phyloP scores from a whole-genome alignment of 2,113 vertebrate species.

The Alligator mississippiensis region DNA sequence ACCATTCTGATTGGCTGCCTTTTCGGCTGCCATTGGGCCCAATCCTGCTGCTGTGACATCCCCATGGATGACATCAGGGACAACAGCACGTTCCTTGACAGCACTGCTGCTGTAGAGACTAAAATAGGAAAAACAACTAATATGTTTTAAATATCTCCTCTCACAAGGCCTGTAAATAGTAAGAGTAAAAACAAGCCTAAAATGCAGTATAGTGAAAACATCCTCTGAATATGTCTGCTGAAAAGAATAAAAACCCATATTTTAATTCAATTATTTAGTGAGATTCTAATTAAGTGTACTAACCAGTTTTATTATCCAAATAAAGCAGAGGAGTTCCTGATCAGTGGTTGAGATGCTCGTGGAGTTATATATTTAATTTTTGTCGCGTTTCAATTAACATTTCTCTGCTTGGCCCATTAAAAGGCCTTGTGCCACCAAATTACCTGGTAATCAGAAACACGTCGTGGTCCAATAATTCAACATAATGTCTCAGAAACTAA shows the following conservation, averaged over 20 bases:
- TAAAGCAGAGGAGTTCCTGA: accelerated
- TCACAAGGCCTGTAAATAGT: neutral
- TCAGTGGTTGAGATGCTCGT: neutral
- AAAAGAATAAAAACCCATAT: neutral
- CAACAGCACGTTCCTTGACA: neutral
- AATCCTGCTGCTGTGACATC: neutral
- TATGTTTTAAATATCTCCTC: constrained; percentile 11
- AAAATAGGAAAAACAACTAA: constrained; percentile 3
- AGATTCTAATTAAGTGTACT: neutral
- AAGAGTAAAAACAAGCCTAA: neutral
- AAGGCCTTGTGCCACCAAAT: neutral
- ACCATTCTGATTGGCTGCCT: neutral
- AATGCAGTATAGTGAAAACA: neutral
- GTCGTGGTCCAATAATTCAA: neutral
- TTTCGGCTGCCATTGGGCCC: neutral
- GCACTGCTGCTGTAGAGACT: constrained; percentile 19
- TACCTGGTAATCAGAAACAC: neutral
- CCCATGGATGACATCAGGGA: neutral
- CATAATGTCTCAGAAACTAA: neutral
- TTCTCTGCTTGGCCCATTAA: neutral
- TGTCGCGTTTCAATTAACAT: neutral
- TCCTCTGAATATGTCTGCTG: neutral
- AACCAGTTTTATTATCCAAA: neutral
- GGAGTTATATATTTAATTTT: neutral
- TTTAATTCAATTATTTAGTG: neutral